These are phyloP conservation scores for Phortica variegata DNA, from an alignment of 1,140 invertebrate species.

Conservation along the genomic window DNA sequence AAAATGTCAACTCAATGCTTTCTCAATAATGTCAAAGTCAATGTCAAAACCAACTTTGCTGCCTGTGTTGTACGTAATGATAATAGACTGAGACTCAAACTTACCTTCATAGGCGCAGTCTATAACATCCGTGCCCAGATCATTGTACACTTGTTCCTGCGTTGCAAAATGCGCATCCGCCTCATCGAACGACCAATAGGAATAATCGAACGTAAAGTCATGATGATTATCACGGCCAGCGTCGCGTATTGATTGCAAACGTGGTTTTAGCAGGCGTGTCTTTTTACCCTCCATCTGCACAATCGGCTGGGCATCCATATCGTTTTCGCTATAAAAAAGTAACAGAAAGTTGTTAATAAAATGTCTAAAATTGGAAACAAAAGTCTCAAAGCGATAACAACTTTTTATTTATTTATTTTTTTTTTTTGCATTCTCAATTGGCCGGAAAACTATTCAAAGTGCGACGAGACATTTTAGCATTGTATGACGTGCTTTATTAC, in stretches of 20 bases:
- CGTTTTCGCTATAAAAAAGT: constrained; percentile 67
- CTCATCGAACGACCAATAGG: constrained; percentile 83
- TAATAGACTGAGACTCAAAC: constrained; percentile 5
- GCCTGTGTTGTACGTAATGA: too few relatives aligned
- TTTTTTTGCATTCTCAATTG: not conserved
- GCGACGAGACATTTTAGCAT: too few relatives aligned
- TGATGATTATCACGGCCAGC: constrained; percentile 70
- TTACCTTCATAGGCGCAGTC: constrained; percentile 84
- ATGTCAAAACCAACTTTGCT: too few relatives aligned
- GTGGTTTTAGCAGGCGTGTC: constrained; percentile 77
- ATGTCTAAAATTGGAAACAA: not conserved
- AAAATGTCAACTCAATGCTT: too few relatives aligned
- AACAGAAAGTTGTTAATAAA: constrained; percentile 6
- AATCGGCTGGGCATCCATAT: constrained; percentile 79
- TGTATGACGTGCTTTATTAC: too few relatives aligned
- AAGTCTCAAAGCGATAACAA: not conserved
- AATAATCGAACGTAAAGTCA: constrained; percentile 92
- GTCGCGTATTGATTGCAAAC: constrained; percentile 60
- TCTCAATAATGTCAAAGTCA: too few relatives aligned
- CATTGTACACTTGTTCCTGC: constrained; percentile 84
- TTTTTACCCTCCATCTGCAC: constrained; percentile 86
- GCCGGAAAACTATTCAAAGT: too few relatives aligned
- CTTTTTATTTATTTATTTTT: not conserved
- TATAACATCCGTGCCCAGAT: constrained; percentile 86
- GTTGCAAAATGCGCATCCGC: constrained; percentile 70